A percentile compares a stretch with the other conserved stretches of the same genome.
Conservation (phyloP, 1,140 invertebrate species). For the Drosophila grimshawi region DNA sequence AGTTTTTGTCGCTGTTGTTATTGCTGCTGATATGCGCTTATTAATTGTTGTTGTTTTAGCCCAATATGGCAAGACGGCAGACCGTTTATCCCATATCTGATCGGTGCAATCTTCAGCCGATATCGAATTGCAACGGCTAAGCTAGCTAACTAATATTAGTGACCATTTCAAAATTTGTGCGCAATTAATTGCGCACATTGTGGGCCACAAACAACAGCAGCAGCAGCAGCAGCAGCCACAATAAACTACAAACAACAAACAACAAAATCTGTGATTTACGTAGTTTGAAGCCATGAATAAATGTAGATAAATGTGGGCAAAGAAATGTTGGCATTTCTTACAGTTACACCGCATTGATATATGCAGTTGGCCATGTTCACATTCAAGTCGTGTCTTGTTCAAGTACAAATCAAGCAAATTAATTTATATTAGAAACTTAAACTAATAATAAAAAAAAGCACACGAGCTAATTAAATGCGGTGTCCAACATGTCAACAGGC, state of each 20-base stretch:
- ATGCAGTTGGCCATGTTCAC: slow-evolving; percentile 19
- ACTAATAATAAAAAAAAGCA: slow-evolving; percentile 36
- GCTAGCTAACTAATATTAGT: too few species aligned
- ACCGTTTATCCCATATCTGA: slow-evolving; percentile 47
- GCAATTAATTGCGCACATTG: slow-evolving; percentile 78
- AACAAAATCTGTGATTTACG: slow-evolving; percentile 55
- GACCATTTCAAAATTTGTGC: slow-evolving; percentile 47
- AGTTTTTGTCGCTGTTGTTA: slow-evolving; percentile 57
- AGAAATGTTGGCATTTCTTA: slow-evolving; percentile 55
- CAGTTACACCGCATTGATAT: slow-evolving; percentile 13
- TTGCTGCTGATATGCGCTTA: slow-evolving; percentile 52
- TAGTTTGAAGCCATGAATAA: slow-evolving; percentile 43
- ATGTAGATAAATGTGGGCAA: slow-evolving; percentile 16
- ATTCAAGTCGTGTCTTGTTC: slow-evolving; percentile 54
- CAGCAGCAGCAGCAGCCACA: too few species aligned
- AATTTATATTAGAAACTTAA: slow-evolving; percentile 51
- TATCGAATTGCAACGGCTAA: slow-evolving; percentile 45
- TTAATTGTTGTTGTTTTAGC: slow-evolving; percentile 39
- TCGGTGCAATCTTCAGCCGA: slow-evolving; percentile 45
- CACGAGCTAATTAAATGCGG: slow-evolving; percentile 64
- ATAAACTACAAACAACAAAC: too few species aligned
- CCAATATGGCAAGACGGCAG: slow-evolving; percentile 37
- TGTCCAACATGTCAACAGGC: slow-evolving; percentile 20
- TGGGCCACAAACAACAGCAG: slow-evolving; percentile 27
- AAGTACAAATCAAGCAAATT: slow-evolving; percentile 67